phyloP scores from a whole-genome alignment of 2,888 invertebrate species.

The Shargacucullia verbasci region DNA sequence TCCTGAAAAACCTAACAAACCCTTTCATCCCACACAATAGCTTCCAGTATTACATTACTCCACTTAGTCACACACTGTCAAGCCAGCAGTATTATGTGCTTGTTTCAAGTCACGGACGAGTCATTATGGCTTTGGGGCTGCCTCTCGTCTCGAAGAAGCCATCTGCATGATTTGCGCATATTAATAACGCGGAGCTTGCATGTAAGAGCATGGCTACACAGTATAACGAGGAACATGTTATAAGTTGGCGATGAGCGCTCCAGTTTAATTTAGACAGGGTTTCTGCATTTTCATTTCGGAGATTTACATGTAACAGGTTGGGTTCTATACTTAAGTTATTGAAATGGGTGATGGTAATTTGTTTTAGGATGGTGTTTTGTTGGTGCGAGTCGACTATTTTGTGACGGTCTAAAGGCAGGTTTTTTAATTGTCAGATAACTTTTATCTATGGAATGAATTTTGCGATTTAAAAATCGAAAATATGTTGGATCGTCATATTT shows the following conservation, averaged over 20 bases:
- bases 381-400: no score
- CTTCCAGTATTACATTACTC: conserved; percentile 37
- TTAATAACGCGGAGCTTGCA: conserved; percentile 74
- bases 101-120: conserved; percentile 61
- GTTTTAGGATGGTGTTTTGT: conserved; percentile 15
- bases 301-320: conserved; percentile 49
- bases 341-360: conserved; percentile 16
- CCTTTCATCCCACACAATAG: conserved; percentile 31
- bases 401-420: no score
- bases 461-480: no score
- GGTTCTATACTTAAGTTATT: conserved; percentile 15
- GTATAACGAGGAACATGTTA: conserved; percentile 49
- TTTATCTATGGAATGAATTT: no score
- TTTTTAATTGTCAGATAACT: no score
- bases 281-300: conserved; percentile 43
- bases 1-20: conserved; percentile 20
- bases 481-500: no score
- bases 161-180: conserved; percentile 81
- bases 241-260: conserved; percentile 51
- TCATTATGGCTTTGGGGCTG: conserved; percentile 66
- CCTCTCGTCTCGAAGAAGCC: conserved; percentile 70
- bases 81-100: conserved; percentile 54
- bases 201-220: conserved; percentile 43
- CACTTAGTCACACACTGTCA: conserved; percentile 53
- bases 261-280: conserved; percentile 48